Base-by-base conservation (phyloP, 1,140 invertebrate species). In the Drosophila busckii region DNA sequence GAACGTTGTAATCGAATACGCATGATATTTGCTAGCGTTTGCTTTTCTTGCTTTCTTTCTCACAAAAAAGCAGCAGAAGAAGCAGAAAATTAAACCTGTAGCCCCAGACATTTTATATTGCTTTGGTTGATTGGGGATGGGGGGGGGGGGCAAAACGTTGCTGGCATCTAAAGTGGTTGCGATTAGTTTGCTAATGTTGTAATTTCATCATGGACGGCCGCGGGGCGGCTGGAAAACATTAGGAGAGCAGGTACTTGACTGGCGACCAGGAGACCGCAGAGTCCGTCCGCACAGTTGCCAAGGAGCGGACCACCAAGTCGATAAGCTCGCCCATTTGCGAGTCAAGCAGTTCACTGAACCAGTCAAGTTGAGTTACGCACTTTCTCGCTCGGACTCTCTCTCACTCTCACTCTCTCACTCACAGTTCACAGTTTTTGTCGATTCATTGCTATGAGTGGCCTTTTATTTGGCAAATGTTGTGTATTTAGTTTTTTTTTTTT, bases 121-220 rank as follows among this genome's bases (percentile, higher is more conserved):
- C 34, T 15, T 13, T n/a, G n/a, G n/a, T n/a, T n/a, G n/a, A n/a
- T n/a, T 23, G 17, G 4, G 7, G 19, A 3, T n/a, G 5, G 44
- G 9, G 5, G 7, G 10, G 25, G 15, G 16, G 19, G 17, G 55
- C 22, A 42, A 34, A 60, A 78, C 73, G 67, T 68, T 67, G 50
- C 37, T 53, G 48, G 75, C 75, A 82, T 82, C 75, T 82, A 82
- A 82, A 82, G 75, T 82, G 75, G 75, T 64, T 82, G 70, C 75
- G 75, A 82, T 82, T 82, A 82, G 75, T 82, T 82, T 82, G 75
- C 69, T 82, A 82, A 82, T 82, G 75, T 82, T 82, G 69, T 82
- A 82, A 82, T 82, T 82, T 82, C 75, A 82, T 82, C 75, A 82
- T 82, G 70, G 75, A 28, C 35, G 69, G 62, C 65, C 56, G 53